Percentiles rank a stretch among this genome's conserved stretches.
Evolutionary conservation across 2,797 vertebrate genomes (phyloP).

Genomic region (Tadarida brasiliensis): DNA sequence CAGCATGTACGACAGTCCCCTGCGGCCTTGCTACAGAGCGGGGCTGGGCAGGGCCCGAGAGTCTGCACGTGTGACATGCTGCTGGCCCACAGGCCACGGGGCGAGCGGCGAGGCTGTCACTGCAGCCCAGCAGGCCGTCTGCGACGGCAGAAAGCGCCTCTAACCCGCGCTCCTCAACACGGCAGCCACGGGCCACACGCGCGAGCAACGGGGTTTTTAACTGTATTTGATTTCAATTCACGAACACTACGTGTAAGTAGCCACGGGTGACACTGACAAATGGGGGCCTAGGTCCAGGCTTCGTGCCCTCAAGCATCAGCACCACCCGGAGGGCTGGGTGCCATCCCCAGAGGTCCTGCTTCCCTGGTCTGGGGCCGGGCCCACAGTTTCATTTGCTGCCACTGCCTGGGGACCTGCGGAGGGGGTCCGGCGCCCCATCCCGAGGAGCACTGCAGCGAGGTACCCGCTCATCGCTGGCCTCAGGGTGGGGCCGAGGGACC

Average conservation of each 20-base stretch:
- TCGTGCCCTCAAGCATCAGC: fast-evolving
- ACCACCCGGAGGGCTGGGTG: background rate
- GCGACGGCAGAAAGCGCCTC: fast-evolving
- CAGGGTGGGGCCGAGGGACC: background rate
- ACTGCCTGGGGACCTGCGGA: background rate
- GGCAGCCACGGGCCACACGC: background rate
- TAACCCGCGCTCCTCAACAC: fast-evolving
- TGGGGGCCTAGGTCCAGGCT: too few species aligned
- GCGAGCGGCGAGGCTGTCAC: too few species aligned
- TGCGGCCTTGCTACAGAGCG: background rate
- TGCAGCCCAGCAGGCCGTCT: fast-evolving
- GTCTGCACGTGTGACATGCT: background rate
- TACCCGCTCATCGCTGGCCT: background rate
- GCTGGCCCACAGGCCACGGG: background rate
- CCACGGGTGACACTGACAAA: fast-evolving
- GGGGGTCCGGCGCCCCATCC: fast-evolving
- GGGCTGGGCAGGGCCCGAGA: background rate
- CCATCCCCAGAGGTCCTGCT: fast-evolving
- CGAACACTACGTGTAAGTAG: background rate
- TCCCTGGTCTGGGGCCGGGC: background rate
- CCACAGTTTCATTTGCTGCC: background rate
- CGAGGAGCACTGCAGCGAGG: fast-evolving
- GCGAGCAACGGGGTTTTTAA: background rate
- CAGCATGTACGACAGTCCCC: fast-evolving
- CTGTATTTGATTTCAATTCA: background rate